These are phyloP conservation scores for Eupeodes luniger DNA, from an alignment of 2,888 invertebrate genomes.

Conservation along the genomic window DNA sequence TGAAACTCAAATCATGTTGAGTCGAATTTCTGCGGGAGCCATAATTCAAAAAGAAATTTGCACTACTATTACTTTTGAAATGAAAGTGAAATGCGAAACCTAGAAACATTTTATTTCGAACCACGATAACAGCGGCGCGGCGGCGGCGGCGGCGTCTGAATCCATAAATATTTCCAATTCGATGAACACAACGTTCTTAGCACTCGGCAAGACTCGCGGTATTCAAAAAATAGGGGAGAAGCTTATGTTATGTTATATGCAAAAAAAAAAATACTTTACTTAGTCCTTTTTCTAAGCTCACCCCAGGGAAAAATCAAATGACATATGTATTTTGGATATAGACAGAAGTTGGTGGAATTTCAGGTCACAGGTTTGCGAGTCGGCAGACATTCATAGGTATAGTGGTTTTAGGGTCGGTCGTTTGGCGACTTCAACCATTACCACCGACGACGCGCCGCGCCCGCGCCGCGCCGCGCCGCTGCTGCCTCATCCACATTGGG, in stretches of 20 bases:
- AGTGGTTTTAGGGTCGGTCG: conserved; percentile 10
- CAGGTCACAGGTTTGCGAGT: conserved; percentile 37
- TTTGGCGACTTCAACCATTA: conserved; percentile 44
- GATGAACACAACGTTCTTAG: conserved; percentile 48
- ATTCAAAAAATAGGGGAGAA: conserved; percentile 31
- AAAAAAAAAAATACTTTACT: conserved; percentile 1
- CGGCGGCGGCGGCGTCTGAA: conserved; percentile 24
- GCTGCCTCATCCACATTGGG: too few relatives aligned
- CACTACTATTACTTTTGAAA: too few relatives aligned
- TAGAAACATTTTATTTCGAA: conserved; percentile 41
- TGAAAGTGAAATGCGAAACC: conserved; percentile 37
- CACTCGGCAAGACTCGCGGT: not conserved
- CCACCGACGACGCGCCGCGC: not conserved
- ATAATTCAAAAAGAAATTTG: conserved; percentile 16
- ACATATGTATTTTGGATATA: conserved; percentile 69
- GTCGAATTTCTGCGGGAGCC: conserved; percentile 37
- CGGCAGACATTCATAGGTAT: not conserved
- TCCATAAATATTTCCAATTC: conserved; percentile 73
- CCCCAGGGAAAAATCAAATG: conserved; percentile 56
- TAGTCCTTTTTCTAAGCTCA: conserved; percentile 31
- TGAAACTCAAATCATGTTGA: conserved; percentile 10
- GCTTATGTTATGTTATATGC: not conserved
- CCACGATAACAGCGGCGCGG: not conserved
- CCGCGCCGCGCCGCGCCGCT: too few relatives aligned
- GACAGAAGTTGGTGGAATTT: conserved; percentile 37